Evolutionary conservation across 2,888 invertebrate genomes (phyloP), one percentile per base, ranked within the genome.

Genomic region (Spodoptera picta): DNA sequence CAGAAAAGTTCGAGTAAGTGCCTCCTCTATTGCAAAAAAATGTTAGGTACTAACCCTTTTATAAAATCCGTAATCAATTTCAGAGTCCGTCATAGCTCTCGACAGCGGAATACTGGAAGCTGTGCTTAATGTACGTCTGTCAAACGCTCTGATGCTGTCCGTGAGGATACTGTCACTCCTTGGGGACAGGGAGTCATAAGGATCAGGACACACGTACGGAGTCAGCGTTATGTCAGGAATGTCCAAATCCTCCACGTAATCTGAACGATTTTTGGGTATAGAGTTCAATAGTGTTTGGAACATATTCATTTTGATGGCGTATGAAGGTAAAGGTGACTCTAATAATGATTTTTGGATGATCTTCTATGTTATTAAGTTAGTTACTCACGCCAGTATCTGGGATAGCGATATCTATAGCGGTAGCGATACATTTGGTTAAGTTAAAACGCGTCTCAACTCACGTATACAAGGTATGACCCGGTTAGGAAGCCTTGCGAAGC

Each of bases 31-130:
- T 31, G 6, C 31, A 36, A 36, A 36, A 7, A 36, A 36, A 7
- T 36, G 0, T 36, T 36, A 31, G 93, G 93, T 31, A 36, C 36
- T 9, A 9, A 93, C 94, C 83, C 89, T 74, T 66, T 84, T 87
- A 67, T 87, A 89, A 60, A 84, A 76, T 2, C 78, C 87, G 68
- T 93, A 94, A 54, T 94, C 94, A 1, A 93, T 92, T 45, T 94
- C 94, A 0, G 93, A 92, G 45, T 92, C 93, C 0, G 93, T 93
- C 90, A 94, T 87, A 4, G 93, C 94, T 23, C 93, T 83, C 0
- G 93, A 93, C 48, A 94, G 67, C 0, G 92, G 80, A 14, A 92
- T 66, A 46, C 91, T 92, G 1, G 92, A 91, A 51, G 85, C 90
- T 0, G 92, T 90, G 53, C 88, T 90, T 42, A 82, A 52, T 0